phyloP scores from a whole-genome alignment of 2,888 invertebrate species.

The Ellobium chinense region DNA sequence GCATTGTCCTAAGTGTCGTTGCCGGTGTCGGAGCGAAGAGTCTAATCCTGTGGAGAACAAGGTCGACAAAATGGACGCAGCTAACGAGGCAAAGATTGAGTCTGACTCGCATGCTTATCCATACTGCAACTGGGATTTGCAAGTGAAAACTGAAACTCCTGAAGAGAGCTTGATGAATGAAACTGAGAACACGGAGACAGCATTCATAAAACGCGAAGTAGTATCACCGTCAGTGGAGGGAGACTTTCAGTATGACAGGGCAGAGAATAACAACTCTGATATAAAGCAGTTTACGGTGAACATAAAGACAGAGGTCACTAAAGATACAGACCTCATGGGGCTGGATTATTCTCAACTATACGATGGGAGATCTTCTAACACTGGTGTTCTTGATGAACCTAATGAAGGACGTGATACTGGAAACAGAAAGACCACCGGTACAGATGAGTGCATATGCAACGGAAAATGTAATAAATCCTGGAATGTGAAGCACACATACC shows the following conservation, averaged over 20 bases:
- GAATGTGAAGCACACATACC: background rate
- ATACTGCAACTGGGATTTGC: background rate
- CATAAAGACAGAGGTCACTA: slow-evolving; percentile 10
- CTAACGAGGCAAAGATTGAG: background rate
- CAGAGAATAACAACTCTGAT: background rate
- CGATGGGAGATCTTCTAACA: background rate
- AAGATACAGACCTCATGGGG: slow-evolving; percentile 34
- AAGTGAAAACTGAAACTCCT: background rate
- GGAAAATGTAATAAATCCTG: background rate
- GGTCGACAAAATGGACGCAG: background rate
- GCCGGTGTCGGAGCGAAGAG: slow-evolving; percentile 1
- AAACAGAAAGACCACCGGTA: background rate
- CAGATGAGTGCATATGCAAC: background rate
- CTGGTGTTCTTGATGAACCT: background rate
- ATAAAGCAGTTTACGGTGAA: background rate
- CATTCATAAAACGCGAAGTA: background rate
- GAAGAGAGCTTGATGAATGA: background rate
- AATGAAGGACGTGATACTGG: background rate
- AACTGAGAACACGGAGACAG: background rate
- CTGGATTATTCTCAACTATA: slow-evolving; percentile 21
- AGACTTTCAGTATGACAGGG: background rate
- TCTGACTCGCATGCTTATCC: background rate
- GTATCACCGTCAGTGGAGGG: background rate
- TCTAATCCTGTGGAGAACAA: background rate
- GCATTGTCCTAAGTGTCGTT: slow-evolving; percentile 4